These are phyloP conservation scores for Neodiprion fabricii DNA, from an alignment of 1,140 invertebrate species.

Conservation along the genomic window DNA sequence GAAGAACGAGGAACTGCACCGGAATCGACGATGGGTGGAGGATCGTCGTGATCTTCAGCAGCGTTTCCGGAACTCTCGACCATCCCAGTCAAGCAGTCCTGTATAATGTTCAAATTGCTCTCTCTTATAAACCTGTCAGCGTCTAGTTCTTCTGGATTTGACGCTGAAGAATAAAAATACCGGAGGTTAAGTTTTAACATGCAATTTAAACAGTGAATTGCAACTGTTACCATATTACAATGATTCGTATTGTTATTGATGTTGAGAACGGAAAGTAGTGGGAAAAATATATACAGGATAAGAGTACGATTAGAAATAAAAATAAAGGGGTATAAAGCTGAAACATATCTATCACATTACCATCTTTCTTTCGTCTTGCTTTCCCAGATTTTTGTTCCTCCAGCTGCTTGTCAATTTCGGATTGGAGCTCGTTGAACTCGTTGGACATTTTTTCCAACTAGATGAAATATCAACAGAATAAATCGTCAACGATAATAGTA, in stretches of 20 bases:
- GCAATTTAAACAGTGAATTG: background rate
- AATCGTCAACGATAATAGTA: too few relatives aligned
- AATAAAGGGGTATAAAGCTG: constrained; percentile 11
- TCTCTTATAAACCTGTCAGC: constrained; percentile 65
- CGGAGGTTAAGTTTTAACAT: background rate
- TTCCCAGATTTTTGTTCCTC: constrained; percentile 65
- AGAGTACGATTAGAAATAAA: background rate
- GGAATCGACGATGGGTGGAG: background rate
- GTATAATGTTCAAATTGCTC: constrained; percentile 65
- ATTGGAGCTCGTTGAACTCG: constrained; percentile 75
- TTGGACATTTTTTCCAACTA: constrained; percentile 56
- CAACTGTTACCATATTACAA: background rate
- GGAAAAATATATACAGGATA: constrained; percentile 12
- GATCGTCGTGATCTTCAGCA: constrained; percentile 34
- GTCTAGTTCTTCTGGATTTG: constrained; percentile 54
- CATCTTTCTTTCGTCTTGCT: constrained; percentile 54
- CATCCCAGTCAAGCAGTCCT: constrained; percentile 51
- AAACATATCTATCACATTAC: constrained; percentile 24
- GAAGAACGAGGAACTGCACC: background rate
- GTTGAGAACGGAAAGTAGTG: too few relatives aligned
- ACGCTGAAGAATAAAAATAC: constrained; percentile 6
- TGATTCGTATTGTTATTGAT: too few relatives aligned
- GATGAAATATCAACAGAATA: constrained; percentile 10
- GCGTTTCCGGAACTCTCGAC: constrained; percentile 26
- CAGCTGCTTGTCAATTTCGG: constrained; percentile 77